phyloP scores from a whole-genome alignment of 2,113 vertebrate species.

The Oreochromis aureus region DNA sequence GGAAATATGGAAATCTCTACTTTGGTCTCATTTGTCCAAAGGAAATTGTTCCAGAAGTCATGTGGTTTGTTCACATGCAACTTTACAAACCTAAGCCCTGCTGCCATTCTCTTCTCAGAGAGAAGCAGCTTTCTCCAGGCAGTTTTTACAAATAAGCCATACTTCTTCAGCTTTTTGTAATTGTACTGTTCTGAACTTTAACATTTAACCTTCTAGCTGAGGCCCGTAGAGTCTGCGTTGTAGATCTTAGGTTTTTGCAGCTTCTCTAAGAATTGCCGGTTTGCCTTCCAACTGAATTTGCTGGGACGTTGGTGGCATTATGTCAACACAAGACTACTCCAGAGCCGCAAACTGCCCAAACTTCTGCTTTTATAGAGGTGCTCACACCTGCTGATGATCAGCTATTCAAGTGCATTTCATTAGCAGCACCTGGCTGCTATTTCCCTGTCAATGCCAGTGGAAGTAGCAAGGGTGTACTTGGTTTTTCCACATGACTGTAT shows the following conservation, averaged over 20 bases:
- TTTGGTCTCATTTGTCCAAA: not conserved
- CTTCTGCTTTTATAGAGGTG: not conserved
- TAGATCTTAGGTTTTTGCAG: not conserved
- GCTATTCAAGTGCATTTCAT: not conserved
- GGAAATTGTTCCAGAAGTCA: not conserved
- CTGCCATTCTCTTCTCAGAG: accelerated
- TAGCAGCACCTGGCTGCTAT: not conserved
- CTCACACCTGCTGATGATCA: not conserved
- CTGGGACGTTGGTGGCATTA: not conserved
- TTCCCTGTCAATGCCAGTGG: not conserved
- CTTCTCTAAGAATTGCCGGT: not conserved
- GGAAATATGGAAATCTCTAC: not conserved
- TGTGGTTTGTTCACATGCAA: not conserved
- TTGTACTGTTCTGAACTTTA: not conserved
- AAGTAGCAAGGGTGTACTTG: not conserved
- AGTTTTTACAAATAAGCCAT: not conserved
- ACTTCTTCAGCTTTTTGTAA: not conserved
- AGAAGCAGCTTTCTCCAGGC: not conserved
- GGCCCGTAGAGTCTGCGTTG: not conserved
- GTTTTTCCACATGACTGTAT: not conserved
- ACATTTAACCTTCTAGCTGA: not conserved
- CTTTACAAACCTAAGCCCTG: not conserved
- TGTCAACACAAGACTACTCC: accelerated
- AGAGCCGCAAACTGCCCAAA: not conserved
- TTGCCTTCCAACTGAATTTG: not conserved